Conservation (phyloP, 2,888 invertebrate genomes). For the Phengaris arion region DNA sequence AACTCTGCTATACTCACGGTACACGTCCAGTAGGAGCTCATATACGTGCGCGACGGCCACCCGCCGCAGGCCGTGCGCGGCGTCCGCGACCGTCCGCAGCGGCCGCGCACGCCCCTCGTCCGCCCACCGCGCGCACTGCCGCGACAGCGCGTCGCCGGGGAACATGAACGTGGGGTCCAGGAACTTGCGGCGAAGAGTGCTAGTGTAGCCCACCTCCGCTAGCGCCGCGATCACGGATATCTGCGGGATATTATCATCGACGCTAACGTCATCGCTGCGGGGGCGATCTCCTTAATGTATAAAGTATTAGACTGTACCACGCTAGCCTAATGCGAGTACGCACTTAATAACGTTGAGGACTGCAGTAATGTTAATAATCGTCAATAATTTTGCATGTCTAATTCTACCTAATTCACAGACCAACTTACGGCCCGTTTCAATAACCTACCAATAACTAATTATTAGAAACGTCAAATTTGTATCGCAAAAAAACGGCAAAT, state of each 20-base stretch:
- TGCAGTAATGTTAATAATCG: too few species aligned
- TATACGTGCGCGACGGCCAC: slow-evolving; percentile 65
- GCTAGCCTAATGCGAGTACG: too few species aligned
- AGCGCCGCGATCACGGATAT: slow-evolving; percentile 72
- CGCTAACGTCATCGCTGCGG: too few species aligned
- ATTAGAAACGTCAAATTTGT: too few species aligned
- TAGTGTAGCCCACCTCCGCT: slow-evolving; percentile 76
- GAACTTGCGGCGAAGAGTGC: slow-evolving; percentile 70
- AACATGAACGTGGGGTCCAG: slow-evolving; percentile 75
- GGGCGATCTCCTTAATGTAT: too few species aligned
- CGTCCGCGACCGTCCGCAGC: slow-evolving; percentile 58
- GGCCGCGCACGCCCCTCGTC: slow-evolving; percentile 60
- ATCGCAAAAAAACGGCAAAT: too few species aligned
- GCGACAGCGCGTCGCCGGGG: slow-evolving; percentile 72
- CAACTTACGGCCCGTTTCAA: too few species aligned
- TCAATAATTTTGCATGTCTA: too few species aligned
- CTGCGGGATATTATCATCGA: slow-evolving; percentile 45
- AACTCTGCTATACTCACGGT: slow-evolving; percentile 62
- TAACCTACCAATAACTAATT: too few species aligned
- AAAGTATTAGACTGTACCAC: too few species aligned
- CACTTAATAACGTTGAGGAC: too few species aligned
- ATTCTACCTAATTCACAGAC: too few species aligned
- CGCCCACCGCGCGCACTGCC: slow-evolving; percentile 73
- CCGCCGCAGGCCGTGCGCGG: slow-evolving; percentile 54
- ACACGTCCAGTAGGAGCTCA: slow-evolving; percentile 69